phyloP scores from a whole-genome alignment of 2,888 invertebrate species.

The Trichopria drosophilae region DNA sequence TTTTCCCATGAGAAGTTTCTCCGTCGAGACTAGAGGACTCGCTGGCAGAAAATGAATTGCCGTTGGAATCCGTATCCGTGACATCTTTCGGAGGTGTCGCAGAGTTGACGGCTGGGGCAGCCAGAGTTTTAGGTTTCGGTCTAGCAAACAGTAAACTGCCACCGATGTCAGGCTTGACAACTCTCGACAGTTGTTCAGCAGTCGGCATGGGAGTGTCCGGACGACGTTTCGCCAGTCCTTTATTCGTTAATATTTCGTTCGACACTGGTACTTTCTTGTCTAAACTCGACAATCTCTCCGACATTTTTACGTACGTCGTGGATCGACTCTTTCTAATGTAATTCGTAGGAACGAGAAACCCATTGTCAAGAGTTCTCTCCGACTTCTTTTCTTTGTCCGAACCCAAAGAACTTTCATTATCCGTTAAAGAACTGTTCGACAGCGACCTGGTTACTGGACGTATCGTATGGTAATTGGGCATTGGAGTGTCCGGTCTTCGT shows the following conservation, averaged over 20 bases:
- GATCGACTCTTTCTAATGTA: constrained; percentile 26
- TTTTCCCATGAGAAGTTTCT: constrained; percentile 45
- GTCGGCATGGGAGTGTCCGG: constrained; percentile 50
- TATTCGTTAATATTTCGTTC: constrained; percentile 13
- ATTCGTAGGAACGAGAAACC: constrained; percentile 37
- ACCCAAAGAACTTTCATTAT: constrained; percentile 10
- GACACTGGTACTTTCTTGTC: constrained; percentile 11
- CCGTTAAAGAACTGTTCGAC: constrained; percentile 16
- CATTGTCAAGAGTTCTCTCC: constrained; percentile 42
- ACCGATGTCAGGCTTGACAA: background rate
- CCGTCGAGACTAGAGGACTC: no score
- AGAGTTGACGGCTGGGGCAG: background rate
- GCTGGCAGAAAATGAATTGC: constrained; percentile 36
- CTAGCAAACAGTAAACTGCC: background rate
- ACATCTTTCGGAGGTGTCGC: constrained; percentile 1
- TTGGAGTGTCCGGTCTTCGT: constrained; percentile 48
- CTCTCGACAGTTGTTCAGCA: constrained; percentile 24
- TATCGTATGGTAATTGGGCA: constrained; percentile 36
- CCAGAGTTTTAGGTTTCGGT: background rate
- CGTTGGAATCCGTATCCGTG: constrained; percentile 39
- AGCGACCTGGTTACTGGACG: constrained; percentile 38
- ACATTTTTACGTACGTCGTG: constrained; percentile 29
- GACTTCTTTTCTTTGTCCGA: constrained; percentile 26
- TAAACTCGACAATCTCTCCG: constrained; percentile 23
- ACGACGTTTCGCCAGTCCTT: constrained; percentile 35